Evolutionary conservation across 2,797 vertebrate species (phyloP).

Genomic region (Psittacula echo): DNA sequence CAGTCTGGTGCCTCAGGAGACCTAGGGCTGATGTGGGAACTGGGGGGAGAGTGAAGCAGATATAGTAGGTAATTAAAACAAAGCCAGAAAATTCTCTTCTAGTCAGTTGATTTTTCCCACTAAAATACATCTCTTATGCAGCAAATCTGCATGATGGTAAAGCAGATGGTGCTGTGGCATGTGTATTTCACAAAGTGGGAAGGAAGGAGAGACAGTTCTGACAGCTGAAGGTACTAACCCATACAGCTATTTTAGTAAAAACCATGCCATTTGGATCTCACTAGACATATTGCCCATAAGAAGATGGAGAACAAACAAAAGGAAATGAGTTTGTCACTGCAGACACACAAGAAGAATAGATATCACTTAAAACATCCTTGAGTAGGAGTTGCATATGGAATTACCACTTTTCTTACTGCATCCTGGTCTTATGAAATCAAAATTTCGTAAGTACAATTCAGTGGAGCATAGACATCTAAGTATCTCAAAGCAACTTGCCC

Average conservation of each 20-base stretch:
- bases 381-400: not conserved
- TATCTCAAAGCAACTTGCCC: not conserved
- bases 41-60: not conserved
- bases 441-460: not conserved
- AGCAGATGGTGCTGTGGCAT: conserved; percentile 40
- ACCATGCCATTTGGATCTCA: not conserved
- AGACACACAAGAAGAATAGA: not conserved
- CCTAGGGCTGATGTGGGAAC: not conserved
- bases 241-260: conserved; percentile 5
- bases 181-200: not conserved
- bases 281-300: not conserved
- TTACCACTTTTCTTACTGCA: not conserved
- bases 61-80: not conserved
- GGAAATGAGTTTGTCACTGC: not conserved
- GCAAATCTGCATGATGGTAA: not conserved
- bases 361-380: not conserved
- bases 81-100: not conserved
- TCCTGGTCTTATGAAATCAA: not conserved
- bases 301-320: not conserved
- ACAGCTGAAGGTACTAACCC: conserved; percentile 9
- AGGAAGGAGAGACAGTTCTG: conserved; percentile 15
- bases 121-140: not conserved
- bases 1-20: conserved; percentile 6
- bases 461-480: not conserved
- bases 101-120: not conserved